Evolutionary conservation across 2,797 vertebrate genomes (phyloP), one percentile per base, ranked within the genome.

Genomic region (Presbytis comata): DNA sequence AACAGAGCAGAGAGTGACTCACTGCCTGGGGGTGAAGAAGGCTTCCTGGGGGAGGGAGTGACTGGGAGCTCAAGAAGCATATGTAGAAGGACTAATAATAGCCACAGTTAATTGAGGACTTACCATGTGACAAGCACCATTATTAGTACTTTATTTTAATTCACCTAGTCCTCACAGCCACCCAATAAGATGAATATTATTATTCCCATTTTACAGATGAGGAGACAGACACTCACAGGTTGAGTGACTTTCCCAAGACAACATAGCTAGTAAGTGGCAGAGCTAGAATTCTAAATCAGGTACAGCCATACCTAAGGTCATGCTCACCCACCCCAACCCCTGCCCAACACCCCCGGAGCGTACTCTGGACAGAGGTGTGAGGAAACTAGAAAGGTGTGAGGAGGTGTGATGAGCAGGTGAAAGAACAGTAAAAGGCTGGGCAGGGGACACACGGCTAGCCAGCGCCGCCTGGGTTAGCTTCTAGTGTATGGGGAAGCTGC

Each of bases 401-500:
- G 74, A 74, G 21, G n/a, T 10, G 26, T 26, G 26, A 8, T 19
- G 24, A 64, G 80, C 36, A 84, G 55, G 33, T 22, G 55, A 53
- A 36, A 72, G 57, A 57, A 30, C 9, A 70, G 11, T 50, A 1
- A 17, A 36, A 26, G 72, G 21, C 1, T 16, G 33, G 72, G 33
- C 36, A 72, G 75, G 44, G 48, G 11, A 11, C 16, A 21, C 1
- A 7, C 6, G 41, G 53, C 36, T 75, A 7, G 17, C 13, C 16
- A 36, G 14, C 57, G 41, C 10, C 59, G 64, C 12, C 33, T 10
- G 21, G 36, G 14, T 28, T 57, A 39, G 24, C 59, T 17, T 53
- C 61, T 1, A 2, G 1, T 10, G 28, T 24, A 2, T 0, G 1
- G 8, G 24, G 30, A 84, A 17, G n/a, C 26, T 17, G 0, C 30